Evolutionary conservation across 2,888 invertebrate species (phyloP), one percentile per base, ranked within the genome.

Genomic region (Noctua pronuba): DNA sequence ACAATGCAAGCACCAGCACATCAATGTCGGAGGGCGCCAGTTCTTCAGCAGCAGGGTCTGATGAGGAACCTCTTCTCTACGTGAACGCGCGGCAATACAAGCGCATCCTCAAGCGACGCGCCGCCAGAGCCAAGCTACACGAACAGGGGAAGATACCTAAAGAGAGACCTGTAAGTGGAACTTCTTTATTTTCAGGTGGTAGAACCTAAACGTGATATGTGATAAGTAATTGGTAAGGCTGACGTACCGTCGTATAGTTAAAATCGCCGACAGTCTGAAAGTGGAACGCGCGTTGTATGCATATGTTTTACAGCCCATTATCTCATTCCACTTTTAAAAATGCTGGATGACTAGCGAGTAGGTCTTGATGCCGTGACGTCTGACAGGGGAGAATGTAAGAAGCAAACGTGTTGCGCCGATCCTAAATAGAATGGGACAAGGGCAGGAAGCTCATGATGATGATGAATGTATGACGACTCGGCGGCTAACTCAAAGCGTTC

Each of bases 81-180:
- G 99, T 99, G 0, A 99, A 99, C 96, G 99, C 99, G 38, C 98
- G 99, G 91, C 99, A 99, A 94, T 99, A 99, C 96, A 98, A 99
- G 92, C 97, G 99, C 81, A 99, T 99, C 91, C 96, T 99, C 71
- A 99, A 99, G 94, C 97, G 99, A 58, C 97, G 99, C 66, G 99
- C 99, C 90, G 99, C 99, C 0, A 95, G 99, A 72, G 99, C 99
- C 5, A 99, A 99, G 94, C 96, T 99, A 66, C 99, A 99, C 95
- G 99, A 99, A 3, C 98, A 98, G 92, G 99, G 99, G 35, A 98
- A 99, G 95, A 99, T 99, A 94, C 99, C 99, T 6, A 99, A 99
- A 96, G 99, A 99, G 93, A 97, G 99, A 93, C 98, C 99, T 87
- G 99, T 99, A 8, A 91, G 94, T 90, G 21, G 16, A 28, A 11